phyloP scores from a whole-genome alignment of 2,888 invertebrate genomes.

The Dynastes hyllus region DNA sequence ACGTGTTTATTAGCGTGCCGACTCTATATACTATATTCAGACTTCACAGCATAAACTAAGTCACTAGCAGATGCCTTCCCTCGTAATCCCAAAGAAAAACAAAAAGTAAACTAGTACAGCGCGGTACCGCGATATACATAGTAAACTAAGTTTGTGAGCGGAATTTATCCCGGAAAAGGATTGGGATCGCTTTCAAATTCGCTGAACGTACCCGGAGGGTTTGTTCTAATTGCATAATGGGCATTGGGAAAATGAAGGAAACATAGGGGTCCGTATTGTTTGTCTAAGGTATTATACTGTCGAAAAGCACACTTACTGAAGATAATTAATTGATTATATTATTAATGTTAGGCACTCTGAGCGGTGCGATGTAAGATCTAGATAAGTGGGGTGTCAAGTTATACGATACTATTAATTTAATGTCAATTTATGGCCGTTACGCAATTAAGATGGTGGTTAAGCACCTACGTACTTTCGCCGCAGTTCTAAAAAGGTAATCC shows the following conservation, averaged over 20 bases:
- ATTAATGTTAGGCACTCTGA: constrained; percentile 22
- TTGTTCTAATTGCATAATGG: constrained; percentile 33
- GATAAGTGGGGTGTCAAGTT: no score
- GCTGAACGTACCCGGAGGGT: constrained; percentile 27
- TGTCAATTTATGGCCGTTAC: no score
- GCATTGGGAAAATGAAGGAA: constrained; percentile 33
- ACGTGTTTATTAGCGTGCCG: no score
- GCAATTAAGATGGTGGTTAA: no score
- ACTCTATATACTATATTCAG: background rate
- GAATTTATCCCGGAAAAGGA: constrained; percentile 18
- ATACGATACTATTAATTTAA: no score
- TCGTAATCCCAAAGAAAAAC: constrained; percentile 9
- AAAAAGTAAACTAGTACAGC: background rate
- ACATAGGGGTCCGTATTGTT: constrained; percentile 36
- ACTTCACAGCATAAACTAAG: background rate
- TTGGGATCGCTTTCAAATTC: constrained; percentile 34
- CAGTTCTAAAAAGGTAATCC: no score
- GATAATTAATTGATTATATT: constrained; percentile 39
- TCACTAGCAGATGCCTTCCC: background rate
- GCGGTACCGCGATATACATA: background rate
- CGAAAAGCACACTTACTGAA: constrained; percentile 30
- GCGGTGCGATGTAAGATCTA: background rate
- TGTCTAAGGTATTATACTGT: constrained; percentile 31
- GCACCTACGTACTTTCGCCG: no score
- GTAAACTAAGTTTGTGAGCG: constrained; percentile 22